phyloP scores from a whole-genome alignment of 2,797 vertebrate species.

The Lutjanus campechanus region DNA sequence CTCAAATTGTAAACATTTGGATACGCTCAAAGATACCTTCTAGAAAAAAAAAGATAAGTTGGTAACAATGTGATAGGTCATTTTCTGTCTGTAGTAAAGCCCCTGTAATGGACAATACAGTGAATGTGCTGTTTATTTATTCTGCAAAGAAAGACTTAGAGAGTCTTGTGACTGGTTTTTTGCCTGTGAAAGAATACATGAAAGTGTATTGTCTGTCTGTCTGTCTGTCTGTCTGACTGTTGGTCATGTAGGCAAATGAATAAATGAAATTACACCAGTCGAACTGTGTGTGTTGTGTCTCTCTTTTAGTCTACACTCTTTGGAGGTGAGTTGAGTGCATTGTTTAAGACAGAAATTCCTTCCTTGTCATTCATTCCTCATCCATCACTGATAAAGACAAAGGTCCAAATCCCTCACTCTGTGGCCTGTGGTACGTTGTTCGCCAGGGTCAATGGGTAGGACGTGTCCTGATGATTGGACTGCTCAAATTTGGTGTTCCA shows the following conservation, averaged over 20 bases:
- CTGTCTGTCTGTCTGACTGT: slow-evolving; percentile 63
- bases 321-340: slow-evolving; percentile 32
- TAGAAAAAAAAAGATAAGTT: slow-evolving; percentile 30
- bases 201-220: slow-evolving; percentile 58
- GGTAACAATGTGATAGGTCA: slow-evolving; percentile 27
- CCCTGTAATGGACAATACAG: slow-evolving; percentile 52
- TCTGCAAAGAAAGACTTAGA: slow-evolving; percentile 49
- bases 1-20: slow-evolving; percentile 51
- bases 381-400: slow-evolving; percentile 47
- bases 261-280: slow-evolving; percentile 79
- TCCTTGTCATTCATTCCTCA: slow-evolving; percentile 25
- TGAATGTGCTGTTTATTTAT: slow-evolving; percentile 81
- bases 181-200: slow-evolving; percentile 55
- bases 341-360: slow-evolving; percentile 16
- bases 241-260: slow-evolving; percentile 72
- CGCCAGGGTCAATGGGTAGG: slow-evolving; percentile 1
- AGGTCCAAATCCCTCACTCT: slow-evolving; percentile 9
- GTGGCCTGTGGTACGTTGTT: slow-evolving; percentile 32
- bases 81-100: slow-evolving; percentile 50
- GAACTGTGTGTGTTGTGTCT: slow-evolving; percentile 40
- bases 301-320: slow-evolving; percentile 34
- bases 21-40: slow-evolving; percentile 33
- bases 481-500: slow-evolving; percentile 13
- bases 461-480: slow-evolving; percentile 1
- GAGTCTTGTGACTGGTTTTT: slow-evolving; percentile 50